phyloP scores from a whole-genome alignment of 2,888 invertebrate species.

The Spicauda simplicius region DNA sequence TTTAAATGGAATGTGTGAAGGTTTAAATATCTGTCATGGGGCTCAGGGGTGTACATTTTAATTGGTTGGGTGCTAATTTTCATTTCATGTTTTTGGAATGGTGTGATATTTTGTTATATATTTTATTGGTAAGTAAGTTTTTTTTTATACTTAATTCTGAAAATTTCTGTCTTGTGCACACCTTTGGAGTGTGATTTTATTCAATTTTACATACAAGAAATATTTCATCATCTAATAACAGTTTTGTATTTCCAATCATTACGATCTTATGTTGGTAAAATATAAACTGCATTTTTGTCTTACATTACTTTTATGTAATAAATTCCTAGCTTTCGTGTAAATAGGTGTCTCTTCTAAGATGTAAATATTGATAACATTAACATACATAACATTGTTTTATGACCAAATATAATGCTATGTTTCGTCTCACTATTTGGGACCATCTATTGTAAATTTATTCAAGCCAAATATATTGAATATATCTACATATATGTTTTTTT shows the following conservation, averaged over 20 bases:
- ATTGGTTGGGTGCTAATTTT: slow-evolving; percentile 43
- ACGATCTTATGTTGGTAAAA: neutral
- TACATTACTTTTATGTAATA: slow-evolving; percentile 1
- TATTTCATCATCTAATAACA: neutral
- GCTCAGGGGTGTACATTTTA: slow-evolving; percentile 1
- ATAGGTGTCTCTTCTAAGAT: slow-evolving; percentile 1
- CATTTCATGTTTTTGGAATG: slow-evolving; percentile 37
- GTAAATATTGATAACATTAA: slow-evolving; percentile 27
- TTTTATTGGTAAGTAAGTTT: slow-evolving; percentile 11
- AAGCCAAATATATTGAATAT: slow-evolving; percentile 61
- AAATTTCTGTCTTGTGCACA: neutral
- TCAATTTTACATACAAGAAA: neutral
- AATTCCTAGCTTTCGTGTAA: neutral
- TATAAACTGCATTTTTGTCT: too few species aligned
- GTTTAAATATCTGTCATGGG: neutral
- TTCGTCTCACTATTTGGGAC: slow-evolving; percentile 56
- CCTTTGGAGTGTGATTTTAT: neutral
- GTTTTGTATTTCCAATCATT: neutral
- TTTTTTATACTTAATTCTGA: slow-evolving; percentile 21
- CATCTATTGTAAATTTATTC: slow-evolving; percentile 57
- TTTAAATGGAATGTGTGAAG: neutral
- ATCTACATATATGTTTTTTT: slow-evolving; percentile 1
- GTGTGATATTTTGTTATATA: slow-evolving; percentile 38
- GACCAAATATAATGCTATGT: slow-evolving; percentile 18
- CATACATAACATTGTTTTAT: slow-evolving; percentile 2